phyloP scores from a whole-genome alignment of 2,888 invertebrate species.

The Drosophila emarginata region DNA sequence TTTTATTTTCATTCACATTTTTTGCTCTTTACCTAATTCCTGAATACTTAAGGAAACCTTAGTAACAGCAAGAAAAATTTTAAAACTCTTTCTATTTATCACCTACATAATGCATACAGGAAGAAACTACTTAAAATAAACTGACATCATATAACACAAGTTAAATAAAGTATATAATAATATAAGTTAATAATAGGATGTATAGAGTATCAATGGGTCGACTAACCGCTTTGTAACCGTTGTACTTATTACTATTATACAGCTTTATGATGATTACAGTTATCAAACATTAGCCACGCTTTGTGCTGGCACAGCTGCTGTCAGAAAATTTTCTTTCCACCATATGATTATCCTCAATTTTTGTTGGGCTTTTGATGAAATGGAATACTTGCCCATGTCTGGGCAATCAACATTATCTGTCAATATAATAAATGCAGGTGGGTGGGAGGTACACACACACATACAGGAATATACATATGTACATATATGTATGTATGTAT shows the following conservation, averaged over 20 bases:
- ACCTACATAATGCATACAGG: no score
- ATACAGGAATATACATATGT: not conserved
- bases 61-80: no score
- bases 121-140: no score
- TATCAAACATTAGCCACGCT: conserved; percentile 60
- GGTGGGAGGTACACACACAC: not conserved
- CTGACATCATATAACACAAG: no score
- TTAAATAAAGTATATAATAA: no score
- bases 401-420: conserved; percentile 5
- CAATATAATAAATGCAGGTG: conserved; percentile 5
- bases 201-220: not conserved
- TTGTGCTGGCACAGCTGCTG: conserved; percentile 30
- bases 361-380: conserved; percentile 8
- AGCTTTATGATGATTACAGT: conserved; percentile 62
- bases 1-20: no score
- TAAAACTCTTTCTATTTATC: no score
- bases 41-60: no score
- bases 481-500: not conserved
- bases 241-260: conserved; percentile 27
- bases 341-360: conserved; percentile 43
- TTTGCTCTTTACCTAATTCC: no score
- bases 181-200: no score
- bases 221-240: not conserved
- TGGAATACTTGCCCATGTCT: conserved; percentile 6
- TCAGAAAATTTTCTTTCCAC: conserved; percentile 12